Evolutionary conservation across 2,888 invertebrate species (phyloP).

Genomic region (Drosophila nigricruria): DNA sequence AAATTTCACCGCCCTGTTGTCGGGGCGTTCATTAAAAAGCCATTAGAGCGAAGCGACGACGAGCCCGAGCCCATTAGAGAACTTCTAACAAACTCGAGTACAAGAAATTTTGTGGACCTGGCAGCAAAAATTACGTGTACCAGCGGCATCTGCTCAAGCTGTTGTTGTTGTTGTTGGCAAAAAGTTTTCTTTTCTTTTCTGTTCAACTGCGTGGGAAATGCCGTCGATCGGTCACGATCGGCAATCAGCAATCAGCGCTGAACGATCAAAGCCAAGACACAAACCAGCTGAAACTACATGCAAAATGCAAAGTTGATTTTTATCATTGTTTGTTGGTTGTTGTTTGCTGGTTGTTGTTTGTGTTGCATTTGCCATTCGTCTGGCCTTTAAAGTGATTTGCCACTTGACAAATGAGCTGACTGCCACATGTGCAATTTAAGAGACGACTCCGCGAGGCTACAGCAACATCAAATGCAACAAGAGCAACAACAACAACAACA

Average conservation of each 20-base stretch:
- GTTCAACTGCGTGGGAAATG: conserved; percentile 80
- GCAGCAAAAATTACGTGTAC: conserved; percentile 24
- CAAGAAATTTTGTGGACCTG: conserved; percentile 20
- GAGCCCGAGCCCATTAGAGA: conserved; percentile 31
- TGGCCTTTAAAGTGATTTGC: conserved; percentile 71
- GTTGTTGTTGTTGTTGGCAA: conserved; percentile 9
- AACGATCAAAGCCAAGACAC: conserved; percentile 41
- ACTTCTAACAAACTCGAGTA: conserved; percentile 19
- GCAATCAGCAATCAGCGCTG: conserved; percentile 41
- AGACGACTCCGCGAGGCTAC: conserved; percentile 52
- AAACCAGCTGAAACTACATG: conserved; percentile 54
- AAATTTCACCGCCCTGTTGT: conserved; percentile 58
- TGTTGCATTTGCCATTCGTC: conserved; percentile 39
- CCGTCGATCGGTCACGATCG: conserved; percentile 75
- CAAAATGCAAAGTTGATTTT: conserved; percentile 75
- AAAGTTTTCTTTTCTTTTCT: conserved; percentile 36
- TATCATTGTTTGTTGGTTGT: conserved; percentile 45
- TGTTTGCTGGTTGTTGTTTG: conserved; percentile 12
- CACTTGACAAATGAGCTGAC: conserved; percentile 77
- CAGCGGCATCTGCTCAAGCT: conserved; percentile 34
- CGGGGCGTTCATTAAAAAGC: conserved; percentile 70
- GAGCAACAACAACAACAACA: conserved; percentile 22
- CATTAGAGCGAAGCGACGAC: conserved; percentile 59
- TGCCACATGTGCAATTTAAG: conserved; percentile 79
- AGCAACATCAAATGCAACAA: conserved; percentile 25